These are phyloP conservation scores for Mesodorylaimus sp. DNA, from an alignment of 2,888 invertebrate genomes.

Conservation along the genomic window DNA sequence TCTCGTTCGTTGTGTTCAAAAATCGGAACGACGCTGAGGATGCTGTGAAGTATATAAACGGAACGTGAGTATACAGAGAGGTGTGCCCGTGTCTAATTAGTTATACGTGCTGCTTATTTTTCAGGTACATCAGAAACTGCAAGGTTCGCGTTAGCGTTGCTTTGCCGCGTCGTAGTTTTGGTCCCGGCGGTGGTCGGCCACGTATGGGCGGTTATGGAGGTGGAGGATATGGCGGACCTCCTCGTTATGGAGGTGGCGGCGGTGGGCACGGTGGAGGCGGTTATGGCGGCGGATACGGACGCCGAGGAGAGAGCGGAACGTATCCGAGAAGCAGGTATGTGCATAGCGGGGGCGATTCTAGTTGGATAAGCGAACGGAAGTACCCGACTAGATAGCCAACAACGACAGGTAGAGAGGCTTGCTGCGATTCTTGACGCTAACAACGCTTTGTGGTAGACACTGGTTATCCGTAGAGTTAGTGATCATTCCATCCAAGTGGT, in stretches of 20 bases:
- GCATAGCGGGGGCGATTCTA: constrained; percentile 3
- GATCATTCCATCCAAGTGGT: too few species aligned
- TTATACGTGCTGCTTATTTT: constrained; percentile 1
- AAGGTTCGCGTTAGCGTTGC: constrained; percentile 10
- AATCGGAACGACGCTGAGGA: constrained; percentile 11
- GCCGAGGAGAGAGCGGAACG: not conserved
- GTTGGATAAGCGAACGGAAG: too few species aligned
- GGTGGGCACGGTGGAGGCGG: constrained; percentile 2
- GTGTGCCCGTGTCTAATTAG: not conserved
- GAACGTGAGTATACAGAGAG: constrained; percentile 2
- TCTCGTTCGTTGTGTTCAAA: constrained; percentile 11
- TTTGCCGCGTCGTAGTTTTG: constrained; percentile 10
- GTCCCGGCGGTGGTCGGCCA: not conserved
- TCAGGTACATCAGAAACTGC: constrained; percentile 9
- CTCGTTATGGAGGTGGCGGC: not conserved
- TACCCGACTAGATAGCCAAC: too few species aligned
- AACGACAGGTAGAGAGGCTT: too few species aligned
- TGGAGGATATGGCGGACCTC: not conserved
- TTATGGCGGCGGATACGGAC: constrained; percentile 1
- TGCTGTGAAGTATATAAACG: constrained; percentile 8
- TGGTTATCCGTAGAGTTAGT: too few species aligned
- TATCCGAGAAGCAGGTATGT: not conserved
- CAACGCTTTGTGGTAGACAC: too few species aligned
- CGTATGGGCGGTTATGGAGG: constrained; percentile 6
- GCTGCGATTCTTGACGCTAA: too few species aligned